phyloP scores from a whole-genome alignment of 2,113 vertebrate genomes.

The Odobenus rosmarus region DNA sequence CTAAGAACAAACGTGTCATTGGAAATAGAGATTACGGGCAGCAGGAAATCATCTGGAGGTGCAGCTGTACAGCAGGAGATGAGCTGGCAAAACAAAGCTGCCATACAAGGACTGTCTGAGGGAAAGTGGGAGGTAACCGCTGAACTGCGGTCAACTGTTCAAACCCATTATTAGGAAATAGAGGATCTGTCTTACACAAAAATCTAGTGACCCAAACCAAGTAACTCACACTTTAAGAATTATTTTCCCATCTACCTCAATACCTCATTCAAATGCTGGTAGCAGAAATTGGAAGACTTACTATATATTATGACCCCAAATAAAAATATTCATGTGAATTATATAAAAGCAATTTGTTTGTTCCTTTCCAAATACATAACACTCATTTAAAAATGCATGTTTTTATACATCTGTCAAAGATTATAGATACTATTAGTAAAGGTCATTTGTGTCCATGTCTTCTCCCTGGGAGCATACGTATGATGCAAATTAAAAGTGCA shows the following conservation, averaged over 20 bases:
- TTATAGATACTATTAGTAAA: background rate
- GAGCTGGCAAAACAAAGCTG: background rate
- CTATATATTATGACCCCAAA: background rate
- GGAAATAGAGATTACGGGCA: background rate
- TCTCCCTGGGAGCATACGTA: background rate
- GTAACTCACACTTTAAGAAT: background rate
- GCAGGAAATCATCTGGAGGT: background rate
- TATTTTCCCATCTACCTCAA: background rate
- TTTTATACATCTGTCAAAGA: constrained; percentile 42
- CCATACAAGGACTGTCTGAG: background rate
- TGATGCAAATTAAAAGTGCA: constrained; percentile 18
- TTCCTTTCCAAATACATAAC: background rate
- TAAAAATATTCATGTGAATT: constrained; percentile 12
- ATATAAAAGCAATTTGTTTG: background rate
- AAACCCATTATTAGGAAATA: background rate
- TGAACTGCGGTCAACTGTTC: background rate
- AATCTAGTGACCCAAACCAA: background rate
- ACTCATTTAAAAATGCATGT: background rate
- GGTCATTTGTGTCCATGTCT: background rate
- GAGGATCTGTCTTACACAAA: background rate
- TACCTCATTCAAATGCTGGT: background rate
- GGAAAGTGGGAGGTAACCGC: background rate
- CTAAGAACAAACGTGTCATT: background rate
- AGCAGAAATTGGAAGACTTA: constrained; percentile 4
- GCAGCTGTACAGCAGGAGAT: background rate